phyloP scores from a whole-genome alignment of 2,113 vertebrate species.

The Montifringilla adamsi region DNA sequence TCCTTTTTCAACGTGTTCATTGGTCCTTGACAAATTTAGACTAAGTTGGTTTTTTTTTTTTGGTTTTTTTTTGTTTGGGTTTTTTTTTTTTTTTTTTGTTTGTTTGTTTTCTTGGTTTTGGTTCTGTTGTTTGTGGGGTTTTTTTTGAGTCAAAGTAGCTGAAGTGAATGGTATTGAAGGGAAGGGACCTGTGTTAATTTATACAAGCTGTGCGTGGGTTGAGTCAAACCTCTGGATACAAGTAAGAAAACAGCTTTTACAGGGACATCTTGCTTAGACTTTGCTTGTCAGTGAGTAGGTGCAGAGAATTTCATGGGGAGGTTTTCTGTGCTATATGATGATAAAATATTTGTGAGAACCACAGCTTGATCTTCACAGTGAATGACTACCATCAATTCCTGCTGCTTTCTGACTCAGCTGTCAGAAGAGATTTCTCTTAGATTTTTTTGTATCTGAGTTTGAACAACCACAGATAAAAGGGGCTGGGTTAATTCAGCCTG shows the following conservation, averaged over 20 bases:
- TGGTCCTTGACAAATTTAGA: not conserved
- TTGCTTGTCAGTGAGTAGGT: not conserved
- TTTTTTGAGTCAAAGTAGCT: not conserved
- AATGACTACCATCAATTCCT: not conserved
- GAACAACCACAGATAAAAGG: not conserved
- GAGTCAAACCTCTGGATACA: not conserved
- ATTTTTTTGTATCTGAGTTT: not conserved
- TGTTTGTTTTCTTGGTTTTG: no score
- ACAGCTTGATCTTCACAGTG: not conserved
- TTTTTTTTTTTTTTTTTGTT: no score
- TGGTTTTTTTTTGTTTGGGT: not conserved
- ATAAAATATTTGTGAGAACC: conserved; percentile 23
- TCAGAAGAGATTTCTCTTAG: not conserved
- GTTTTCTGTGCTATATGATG: not conserved
- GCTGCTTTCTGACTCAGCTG: not conserved
- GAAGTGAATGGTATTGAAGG: not conserved
- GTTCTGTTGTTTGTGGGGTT: no score
- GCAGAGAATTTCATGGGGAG: not conserved
- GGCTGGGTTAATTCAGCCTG: not conserved
- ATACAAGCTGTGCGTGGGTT: not conserved
- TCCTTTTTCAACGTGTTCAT: not conserved
- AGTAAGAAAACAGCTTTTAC: not conserved
- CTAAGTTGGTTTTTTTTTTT: no score
- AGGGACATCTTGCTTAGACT: not conserved
- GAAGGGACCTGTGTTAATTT: not conserved